Percentiles rank a stretch among this genome's conserved stretches.
Evolutionary conservation across 2,797 vertebrate species (phyloP).

Genomic region (Ficedula albicollis): DNA sequence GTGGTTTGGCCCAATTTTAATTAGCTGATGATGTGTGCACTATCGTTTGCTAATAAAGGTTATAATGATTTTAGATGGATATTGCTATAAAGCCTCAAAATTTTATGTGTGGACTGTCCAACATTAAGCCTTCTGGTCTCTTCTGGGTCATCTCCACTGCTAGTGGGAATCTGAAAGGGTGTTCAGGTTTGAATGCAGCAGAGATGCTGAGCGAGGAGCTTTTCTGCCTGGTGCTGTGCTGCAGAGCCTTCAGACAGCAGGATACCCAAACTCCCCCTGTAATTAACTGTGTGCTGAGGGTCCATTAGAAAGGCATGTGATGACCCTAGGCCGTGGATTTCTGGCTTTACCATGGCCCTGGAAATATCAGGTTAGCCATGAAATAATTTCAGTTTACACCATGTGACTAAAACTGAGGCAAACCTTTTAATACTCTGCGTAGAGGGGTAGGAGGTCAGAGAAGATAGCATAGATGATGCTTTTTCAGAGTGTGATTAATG

Average conservation of each 20-base stretch:
- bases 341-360: slow-evolving; percentile 42
- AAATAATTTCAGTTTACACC: slow-evolving; percentile 49
- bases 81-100: background rate
- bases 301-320: slow-evolving; percentile 53
- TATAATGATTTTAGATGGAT: slow-evolving; percentile 39
- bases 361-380: slow-evolving; percentile 53
- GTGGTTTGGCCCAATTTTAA: slow-evolving; percentile 50
- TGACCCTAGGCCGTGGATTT: slow-evolving; percentile 41
- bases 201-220: background rate
- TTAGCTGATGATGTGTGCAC: slow-evolving; percentile 49
- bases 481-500: slow-evolving; percentile 1
- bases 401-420: slow-evolving; percentile 24
- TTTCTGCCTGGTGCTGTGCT: background rate
- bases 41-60: slow-evolving; percentile 54
- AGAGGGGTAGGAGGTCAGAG: background rate
- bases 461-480: background rate
- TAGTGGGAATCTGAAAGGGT: slow-evolving; percentile 23
- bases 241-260: slow-evolving; percentile 21
- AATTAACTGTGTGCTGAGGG: slow-evolving; percentile 56
- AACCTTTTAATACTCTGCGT: background rate
- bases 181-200: slow-evolving; percentile 12
- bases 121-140: slow-evolving; percentile 9
- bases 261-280: slow-evolving; percentile 56
- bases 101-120: background rate
- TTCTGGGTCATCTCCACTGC: slow-evolving; percentile 66